Conservation (phyloP, 2,113 vertebrate species). For the Blennius ocellaris region DNA sequence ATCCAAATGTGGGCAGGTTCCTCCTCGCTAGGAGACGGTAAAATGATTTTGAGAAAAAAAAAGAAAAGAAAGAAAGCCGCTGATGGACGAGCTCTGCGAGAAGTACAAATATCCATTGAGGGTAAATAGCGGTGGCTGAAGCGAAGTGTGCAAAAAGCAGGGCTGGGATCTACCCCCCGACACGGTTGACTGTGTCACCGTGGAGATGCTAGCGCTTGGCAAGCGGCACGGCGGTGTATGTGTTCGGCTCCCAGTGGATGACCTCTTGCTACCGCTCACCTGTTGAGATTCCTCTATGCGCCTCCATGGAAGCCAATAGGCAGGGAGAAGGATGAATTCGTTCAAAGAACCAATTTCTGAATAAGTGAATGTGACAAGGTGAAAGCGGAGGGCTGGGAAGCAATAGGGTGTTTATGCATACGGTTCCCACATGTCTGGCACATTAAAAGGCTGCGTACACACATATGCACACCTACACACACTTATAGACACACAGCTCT, state of each 20-base stretch:
- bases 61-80: not conserved
- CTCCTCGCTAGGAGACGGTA: slow-evolving; percentile 1
- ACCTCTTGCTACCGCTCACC: slow-evolving; percentile 74
- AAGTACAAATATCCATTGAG: slow-evolving; percentile 48
- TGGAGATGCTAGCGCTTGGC: slow-evolving; percentile 68
- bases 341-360: slow-evolving; percentile 69
- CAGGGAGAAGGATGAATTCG: slow-evolving; percentile 63
- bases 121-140: slow-evolving; percentile 46
- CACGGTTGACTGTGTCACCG: slow-evolving; percentile 66
- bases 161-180: slow-evolving; percentile 66
- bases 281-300: slow-evolving; percentile 72
- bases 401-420: slow-evolving; percentile 71
- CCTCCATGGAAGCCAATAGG: slow-evolving; percentile 39
- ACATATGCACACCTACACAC: slow-evolving; percentile 36
- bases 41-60: not conserved
- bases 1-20: slow-evolving; percentile 29
- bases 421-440: slow-evolving; percentile 66
- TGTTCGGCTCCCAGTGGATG: slow-evolving; percentile 61
- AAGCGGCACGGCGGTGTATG: slow-evolving; percentile 48
- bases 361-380: slow-evolving; percentile 79
- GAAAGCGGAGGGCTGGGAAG: slow-evolving; percentile 62
- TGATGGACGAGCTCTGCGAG: slow-evolving; percentile 23
- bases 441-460: slow-evolving; percentile 62
- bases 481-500: slow-evolving; percentile 54
- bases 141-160: slow-evolving; percentile 57